These are phyloP conservation scores for Trachelus iudaicus DNA, from an alignment of 2,888 invertebrate species.

Conservation along the genomic window DNA sequence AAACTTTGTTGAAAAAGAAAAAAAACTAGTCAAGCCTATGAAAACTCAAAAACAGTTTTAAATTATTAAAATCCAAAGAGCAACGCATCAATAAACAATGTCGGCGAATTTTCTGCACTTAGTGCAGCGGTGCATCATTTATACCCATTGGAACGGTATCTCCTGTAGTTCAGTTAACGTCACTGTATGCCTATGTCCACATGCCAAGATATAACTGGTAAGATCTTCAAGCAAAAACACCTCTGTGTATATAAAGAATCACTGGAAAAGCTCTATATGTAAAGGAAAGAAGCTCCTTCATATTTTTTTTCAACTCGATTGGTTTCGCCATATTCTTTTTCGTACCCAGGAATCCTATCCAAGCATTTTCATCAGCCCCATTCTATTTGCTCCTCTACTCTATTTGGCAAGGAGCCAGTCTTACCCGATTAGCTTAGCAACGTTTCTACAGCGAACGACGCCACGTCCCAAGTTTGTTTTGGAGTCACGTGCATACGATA, in stretches of 20 bases:
- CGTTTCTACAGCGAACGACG: not conserved
- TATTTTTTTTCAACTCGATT: conserved; percentile 26
- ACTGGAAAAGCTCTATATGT: not conserved
- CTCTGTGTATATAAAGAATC: not conserved
- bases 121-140: not conserved
- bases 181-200: not conserved
- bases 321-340: conserved; percentile 14
- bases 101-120: not conserved
- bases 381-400: conserved; percentile 11
- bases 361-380: conserved; percentile 4
- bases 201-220: not conserved
- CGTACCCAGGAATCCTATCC: not conserved
- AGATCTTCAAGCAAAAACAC: not conserved
- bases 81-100: not conserved
- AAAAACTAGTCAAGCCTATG: not conserved
- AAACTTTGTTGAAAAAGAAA: not conserved
- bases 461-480: not conserved
- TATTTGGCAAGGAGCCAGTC: conserved; percentile 12
- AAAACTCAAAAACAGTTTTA: too few species aligned
- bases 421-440: not conserved
- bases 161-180: not conserved
- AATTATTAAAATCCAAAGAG: not conserved
- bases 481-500: not conserved
- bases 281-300: not conserved
- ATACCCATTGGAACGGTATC: not conserved